Evolutionary conservation across 2,797 vertebrate species (phyloP).

Genomic region (Gymnothorax javanicus): DNA sequence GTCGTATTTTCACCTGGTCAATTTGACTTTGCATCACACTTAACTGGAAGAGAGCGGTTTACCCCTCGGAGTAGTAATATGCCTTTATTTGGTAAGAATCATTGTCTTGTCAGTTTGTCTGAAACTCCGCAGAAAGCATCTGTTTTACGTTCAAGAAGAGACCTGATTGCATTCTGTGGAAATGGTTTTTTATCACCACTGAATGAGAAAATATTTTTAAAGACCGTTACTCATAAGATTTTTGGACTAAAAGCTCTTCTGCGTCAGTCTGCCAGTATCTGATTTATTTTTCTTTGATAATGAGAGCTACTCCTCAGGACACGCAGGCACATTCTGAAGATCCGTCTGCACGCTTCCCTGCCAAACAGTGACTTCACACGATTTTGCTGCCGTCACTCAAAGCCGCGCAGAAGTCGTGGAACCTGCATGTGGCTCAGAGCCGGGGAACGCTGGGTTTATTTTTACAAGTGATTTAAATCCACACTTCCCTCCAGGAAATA

Average conservation of each 20-base stretch:
- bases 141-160: neutral
- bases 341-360: neutral
- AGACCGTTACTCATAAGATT: neutral
- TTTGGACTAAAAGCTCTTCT: neutral
- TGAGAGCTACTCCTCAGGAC: neutral
- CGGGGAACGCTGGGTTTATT: neutral
- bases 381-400: neutral
- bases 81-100: too few relatives aligned
- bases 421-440: neutral
- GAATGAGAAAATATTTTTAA: neutral
- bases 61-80: too few relatives aligned
- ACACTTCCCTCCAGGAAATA: constrained; percentile 14
- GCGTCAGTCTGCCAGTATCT: neutral
- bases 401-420: neutral
- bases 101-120: neutral
- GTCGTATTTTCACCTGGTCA: too few relatives aligned
- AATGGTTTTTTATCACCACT: too few relatives aligned
- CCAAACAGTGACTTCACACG: neutral
- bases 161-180: neutral
- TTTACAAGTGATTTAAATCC: neutral
- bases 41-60: too few relatives aligned
- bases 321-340: neutral
- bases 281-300: neutral
- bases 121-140: neutral
- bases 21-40: too few relatives aligned